Base-by-base conservation (phyloP, 2,888 invertebrate genomes). In the Drosophila subsilvestris region DNA sequence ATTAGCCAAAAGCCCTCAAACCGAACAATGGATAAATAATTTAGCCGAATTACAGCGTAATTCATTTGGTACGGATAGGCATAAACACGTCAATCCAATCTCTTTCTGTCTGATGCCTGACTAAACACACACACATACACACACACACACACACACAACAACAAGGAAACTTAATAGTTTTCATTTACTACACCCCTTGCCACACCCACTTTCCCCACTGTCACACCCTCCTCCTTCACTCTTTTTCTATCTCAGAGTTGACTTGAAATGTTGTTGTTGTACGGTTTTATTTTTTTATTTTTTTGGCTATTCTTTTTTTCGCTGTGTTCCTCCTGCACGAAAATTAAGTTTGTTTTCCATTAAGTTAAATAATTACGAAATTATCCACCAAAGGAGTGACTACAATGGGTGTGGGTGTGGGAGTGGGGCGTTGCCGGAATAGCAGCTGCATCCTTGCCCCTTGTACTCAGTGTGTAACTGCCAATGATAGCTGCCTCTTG, bases 341-440 rank as follows among this genome's bases (percentile, higher is more conserved):
- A 82, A 86, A 86, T 85, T 79, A 79, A 88, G 89, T 86, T 88
- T 86, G 82, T 80, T 87, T 86, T 88, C 89, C 86, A 86, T 86
- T 86, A 88, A 87, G 89, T 88, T 86, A 86, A 86, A 89, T 86
- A 86, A 86, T 88, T 84, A 81, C 85, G 81, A 86, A 85, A 86
- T 88, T 88, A 88, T 88, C 85, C 72, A 67, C 70, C 83, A 86
- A 80, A 88, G 78, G 37, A 69, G 74, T 17, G 65, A 29, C 58
- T 65, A 18, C 65, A 45, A 37, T 9, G 29, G 43, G 56, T 14
- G 25, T 9, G 22, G 43, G 25, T 8, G 25, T 10, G 7, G 27
- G 45, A 14, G 49, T 27, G 43, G 56, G 57, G 47, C 58, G 58
- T 53, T 58, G 78, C 63, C 48, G 66, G 65, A 73, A 63, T 66